phyloP scores from a whole-genome alignment of 2,888 invertebrate genomes.

The Epistrophe grossulariae region DNA sequence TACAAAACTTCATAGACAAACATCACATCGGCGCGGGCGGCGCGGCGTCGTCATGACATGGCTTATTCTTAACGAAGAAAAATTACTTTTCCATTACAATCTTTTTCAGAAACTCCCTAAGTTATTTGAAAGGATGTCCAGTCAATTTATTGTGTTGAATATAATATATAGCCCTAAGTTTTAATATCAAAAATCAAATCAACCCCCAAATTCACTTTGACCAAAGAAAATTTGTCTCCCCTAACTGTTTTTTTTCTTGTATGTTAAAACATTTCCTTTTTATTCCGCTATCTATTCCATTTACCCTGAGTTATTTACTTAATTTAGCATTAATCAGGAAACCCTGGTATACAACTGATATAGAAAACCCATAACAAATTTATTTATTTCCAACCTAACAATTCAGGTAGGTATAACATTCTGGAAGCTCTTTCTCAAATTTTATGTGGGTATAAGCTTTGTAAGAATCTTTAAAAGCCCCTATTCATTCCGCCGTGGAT shows the following conservation, averaged over 20 bases:
- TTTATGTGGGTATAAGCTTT: constrained; percentile 30
- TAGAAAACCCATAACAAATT: constrained; percentile 56
- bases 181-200: constrained; percentile 4
- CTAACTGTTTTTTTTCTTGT: neutral
- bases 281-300: constrained; percentile 1
- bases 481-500: constrained; percentile 30
- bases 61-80: constrained; percentile 25
- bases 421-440: neutral
- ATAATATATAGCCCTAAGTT: neutral
- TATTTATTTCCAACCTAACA: constrained; percentile 18
- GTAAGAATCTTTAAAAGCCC: constrained; percentile 1
- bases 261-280: neutral
- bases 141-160: constrained; percentile 21
- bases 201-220: constrained; percentile 13
- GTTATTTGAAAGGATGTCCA: neutral
- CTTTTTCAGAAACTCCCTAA: neutral
- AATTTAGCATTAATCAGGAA: constrained; percentile 11
- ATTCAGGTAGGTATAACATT: constrained; percentile 3
- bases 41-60: neutral
- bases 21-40: neutral
- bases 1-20: constrained; percentile 8
- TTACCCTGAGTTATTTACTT: constrained; percentile 18
- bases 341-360: constrained; percentile 43
- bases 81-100: constrained; percentile 17
- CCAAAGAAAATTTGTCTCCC: neutral